Base-by-base conservation (phyloP, 2,888 invertebrate species). In the Trichopria drosophilae region DNA sequence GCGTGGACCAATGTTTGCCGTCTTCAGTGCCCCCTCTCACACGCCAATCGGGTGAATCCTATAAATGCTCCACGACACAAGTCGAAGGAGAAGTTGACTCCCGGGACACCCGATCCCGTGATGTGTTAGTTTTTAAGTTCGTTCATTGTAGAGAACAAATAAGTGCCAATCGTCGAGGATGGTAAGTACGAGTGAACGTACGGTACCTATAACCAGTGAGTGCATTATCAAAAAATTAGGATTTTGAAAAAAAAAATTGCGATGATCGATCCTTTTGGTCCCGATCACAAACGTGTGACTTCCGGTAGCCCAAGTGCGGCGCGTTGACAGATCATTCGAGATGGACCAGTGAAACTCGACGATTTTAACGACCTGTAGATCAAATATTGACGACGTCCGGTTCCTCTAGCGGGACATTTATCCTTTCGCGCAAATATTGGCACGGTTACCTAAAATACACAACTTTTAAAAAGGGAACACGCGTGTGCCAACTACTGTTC, bases 61-160 rank as follows among this genome's bases (percentile, higher is more conserved):
- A 75, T 75, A 75, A 75, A 75, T 75, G 73, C 71, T 67, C 66
- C 63, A 66, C 66, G 66, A 64, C 61, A 48, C 59, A 58, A 48
- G 59, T 56, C 59, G 57, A 59, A 53, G 62, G 59, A 67, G 64
- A 68, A 68, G 68, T 69, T 66, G 48, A 63, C 57, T 61, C 64
- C 55, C 65, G 67, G 68, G 66, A 64, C 64, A 59, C 58, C 58
- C 56, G 63, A 53, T 66, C 66, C 67, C 68, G 61, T 58, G 70
- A 70, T 69, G 71, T 62, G 64, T 68, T 55, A 61, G 64, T 63
- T 62, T 67, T 67, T 55, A 65, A 63, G 62, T 40, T 37, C 26
- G 45, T 39, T 40, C 52, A 41, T 46, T 50, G n/a, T 47, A 43
- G 47, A 53, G 54, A 34, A 41, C 22, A 40, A 7, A 57, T 55